Percentiles rank a stretch among this genome's conserved stretches.
Conservation (phyloP, 2,888 invertebrate species). For the Neoaliturus tenellus region DNA sequence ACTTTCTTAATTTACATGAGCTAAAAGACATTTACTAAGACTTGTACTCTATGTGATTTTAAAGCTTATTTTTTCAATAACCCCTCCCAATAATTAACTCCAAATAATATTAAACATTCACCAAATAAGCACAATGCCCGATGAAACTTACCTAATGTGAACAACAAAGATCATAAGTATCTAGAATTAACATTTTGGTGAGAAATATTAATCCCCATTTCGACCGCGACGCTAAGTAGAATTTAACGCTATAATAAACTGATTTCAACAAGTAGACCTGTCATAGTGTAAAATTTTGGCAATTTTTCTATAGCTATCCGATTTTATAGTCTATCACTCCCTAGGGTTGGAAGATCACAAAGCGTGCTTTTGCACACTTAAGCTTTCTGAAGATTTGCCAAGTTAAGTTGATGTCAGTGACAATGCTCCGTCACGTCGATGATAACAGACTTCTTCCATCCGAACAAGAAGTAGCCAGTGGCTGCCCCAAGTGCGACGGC, state of each 20-base stretch:
- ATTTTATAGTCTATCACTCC: background rate
- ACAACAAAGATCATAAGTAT: too few relatives aligned
- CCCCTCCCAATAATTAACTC: too few relatives aligned
- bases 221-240: background rate
- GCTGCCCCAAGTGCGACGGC: constrained; percentile 94
- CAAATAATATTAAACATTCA: too few relatives aligned
- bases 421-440: constrained; percentile 98
- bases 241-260: background rate
- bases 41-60: too few relatives aligned
- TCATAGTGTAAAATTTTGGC: constrained; percentile 17
- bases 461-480: constrained; percentile 95
- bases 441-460: constrained; percentile 95
- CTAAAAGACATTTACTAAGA: too few relatives aligned
- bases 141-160: too few relatives aligned
- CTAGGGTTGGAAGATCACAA: constrained; percentile 13
- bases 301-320: background rate
- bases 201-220: too few relatives aligned
- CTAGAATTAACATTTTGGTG: too few relatives aligned
- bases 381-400: background rate
- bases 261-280: background rate
- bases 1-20: too few relatives aligned
- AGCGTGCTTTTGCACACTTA: background rate
- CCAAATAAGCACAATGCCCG: too few relatives aligned
- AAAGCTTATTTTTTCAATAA: too few relatives aligned
- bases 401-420: constrained; percentile 78